Evolutionary conservation across 2,888 invertebrate species (phyloP).

Genomic region (Hermodice carunculata): DNA sequence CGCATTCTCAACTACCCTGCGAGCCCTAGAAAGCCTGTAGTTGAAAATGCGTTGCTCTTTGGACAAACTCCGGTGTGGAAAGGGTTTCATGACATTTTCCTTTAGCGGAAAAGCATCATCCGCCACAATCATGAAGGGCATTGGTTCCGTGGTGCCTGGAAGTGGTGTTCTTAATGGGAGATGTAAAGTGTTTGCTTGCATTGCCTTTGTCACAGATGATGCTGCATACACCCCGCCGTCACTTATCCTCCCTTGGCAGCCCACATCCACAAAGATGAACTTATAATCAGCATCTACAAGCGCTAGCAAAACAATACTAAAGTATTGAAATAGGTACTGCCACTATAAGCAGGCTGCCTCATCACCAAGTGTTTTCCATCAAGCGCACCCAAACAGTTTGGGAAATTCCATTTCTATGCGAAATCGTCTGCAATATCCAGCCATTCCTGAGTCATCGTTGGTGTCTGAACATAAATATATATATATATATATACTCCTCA

Average conservation of each 20-base stretch:
- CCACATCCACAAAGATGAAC: slow-evolving; percentile 33
- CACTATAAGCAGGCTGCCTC: background rate
- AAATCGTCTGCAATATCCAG: slow-evolving; percentile 18
- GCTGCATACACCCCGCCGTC: slow-evolving; percentile 36
- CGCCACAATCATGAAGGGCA: slow-evolving; percentile 28
- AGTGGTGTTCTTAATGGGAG: slow-evolving; percentile 23
- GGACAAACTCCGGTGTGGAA: slow-evolving; percentile 15
- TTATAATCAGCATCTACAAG: slow-evolving; percentile 23
- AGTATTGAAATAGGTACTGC: slow-evolving; percentile 15
- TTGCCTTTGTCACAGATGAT: slow-evolving; percentile 14
- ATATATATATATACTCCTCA: too few relatives aligned
- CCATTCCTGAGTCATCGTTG: slow-evolving; percentile 10
- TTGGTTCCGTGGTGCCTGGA: background rate
- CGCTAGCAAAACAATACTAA: slow-evolving; percentile 23
- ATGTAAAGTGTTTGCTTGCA: slow-evolving; percentile 11
- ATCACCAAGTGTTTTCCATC: slow-evolving; percentile 26
- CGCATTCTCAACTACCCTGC: slow-evolving; percentile 23
- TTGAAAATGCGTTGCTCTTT: slow-evolving; percentile 9
- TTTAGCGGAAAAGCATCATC: slow-evolving; percentile 42
- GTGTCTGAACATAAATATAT: too few relatives aligned
- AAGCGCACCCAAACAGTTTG: slow-evolving; percentile 24
- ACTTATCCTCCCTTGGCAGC: slow-evolving; percentile 28
- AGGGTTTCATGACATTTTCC: slow-evolving; percentile 33
- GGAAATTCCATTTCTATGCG: slow-evolving; percentile 19
- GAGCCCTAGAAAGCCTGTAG: slow-evolving; percentile 20